Percentiles rank a stretch among this genome's conserved stretches.
Conservation (phyloP, 2,888 invertebrate genomes). For the Netelia virgata region DNA sequence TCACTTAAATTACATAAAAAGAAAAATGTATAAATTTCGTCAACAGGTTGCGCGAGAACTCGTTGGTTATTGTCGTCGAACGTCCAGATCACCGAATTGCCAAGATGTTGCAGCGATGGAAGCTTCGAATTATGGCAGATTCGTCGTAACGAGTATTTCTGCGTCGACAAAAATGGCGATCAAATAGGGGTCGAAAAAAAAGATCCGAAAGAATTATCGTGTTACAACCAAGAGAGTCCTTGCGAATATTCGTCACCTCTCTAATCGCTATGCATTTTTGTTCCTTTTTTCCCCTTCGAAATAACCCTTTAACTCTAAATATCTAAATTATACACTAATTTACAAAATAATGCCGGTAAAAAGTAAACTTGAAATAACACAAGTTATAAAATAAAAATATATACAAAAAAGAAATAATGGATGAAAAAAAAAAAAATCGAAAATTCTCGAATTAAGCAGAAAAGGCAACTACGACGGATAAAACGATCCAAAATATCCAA, state of each 20-base stretch:
- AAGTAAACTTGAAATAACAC: neutral
- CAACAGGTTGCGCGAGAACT: slow-evolving; percentile 89
- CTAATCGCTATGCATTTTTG: neutral
- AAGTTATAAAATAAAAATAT: neutral
- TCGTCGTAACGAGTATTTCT: slow-evolving; percentile 87
- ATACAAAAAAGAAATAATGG: slow-evolving; percentile 3
- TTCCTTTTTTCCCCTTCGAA: no score
- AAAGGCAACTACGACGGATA: neutral
- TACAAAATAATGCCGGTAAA: neutral
- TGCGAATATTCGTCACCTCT: neutral
- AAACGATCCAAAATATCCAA: slow-evolving; percentile 33
- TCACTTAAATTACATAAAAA: neutral
- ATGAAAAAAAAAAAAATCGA: neutral
- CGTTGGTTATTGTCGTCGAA: slow-evolving; percentile 84
- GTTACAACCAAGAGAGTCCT: slow-evolving; percentile 63
- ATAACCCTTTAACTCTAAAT: no score
- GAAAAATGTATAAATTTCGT: slow-evolving; percentile 67
- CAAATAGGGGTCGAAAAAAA: slow-evolving; percentile 85
- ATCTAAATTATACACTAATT: no score
- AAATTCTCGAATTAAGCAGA: slow-evolving; percentile 15
- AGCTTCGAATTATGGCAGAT: slow-evolving; percentile 88
- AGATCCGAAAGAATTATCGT: slow-evolving; percentile 64
- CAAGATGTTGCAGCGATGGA: slow-evolving; percentile 88
- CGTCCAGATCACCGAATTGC: slow-evolving; percentile 84
- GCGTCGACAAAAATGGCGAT: slow-evolving; percentile 88